Evolutionary conservation across 1,140 invertebrate genomes (phyloP).

Genomic region (Brachystomella parvula): DNA sequence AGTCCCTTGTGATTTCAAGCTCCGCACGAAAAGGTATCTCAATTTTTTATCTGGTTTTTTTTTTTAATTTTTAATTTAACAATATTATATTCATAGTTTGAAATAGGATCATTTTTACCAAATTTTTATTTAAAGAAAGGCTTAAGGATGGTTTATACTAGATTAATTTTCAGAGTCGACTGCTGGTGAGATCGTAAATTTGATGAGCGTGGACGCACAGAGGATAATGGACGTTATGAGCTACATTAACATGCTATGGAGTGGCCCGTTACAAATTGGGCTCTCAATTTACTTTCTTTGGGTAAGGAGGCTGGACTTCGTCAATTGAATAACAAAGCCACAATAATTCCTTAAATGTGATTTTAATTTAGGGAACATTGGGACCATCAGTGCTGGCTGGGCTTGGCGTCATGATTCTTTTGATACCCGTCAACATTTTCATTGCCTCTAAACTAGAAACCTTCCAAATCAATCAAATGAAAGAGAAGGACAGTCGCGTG

Average conservation of each 20-base stretch:
- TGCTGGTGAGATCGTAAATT: no score
- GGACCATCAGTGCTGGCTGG: constrained; percentile 57
- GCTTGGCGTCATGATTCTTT: constrained; percentile 48
- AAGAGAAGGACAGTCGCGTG: constrained; percentile 44
- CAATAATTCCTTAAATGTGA: not conserved
- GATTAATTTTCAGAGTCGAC: no score
- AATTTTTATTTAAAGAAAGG: no score
- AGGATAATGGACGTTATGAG: no score
- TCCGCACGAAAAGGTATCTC: no score
- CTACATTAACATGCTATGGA: constrained; percentile 9
- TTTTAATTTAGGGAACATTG: constrained; percentile 43
- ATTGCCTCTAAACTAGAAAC: constrained; percentile 47
- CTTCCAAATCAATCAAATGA: constrained; percentile 43
- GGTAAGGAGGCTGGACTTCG: no score
- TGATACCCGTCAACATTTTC: constrained; percentile 48
- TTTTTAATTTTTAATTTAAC: no score
- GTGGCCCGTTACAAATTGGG: not conserved
- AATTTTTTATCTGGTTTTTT: not conserved
- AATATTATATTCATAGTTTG: no score
- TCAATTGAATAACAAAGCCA: not conserved
- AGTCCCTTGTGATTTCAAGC: no score
- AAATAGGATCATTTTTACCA: no score
- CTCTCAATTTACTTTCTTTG: constrained; percentile 25
- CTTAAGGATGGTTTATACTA: no score
- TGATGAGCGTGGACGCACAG: no score